Percentiles rank a stretch among this genome's conserved stretches.
Conservation (phyloP, 2,888 invertebrate species). For the Parnassius orleans region DNA sequence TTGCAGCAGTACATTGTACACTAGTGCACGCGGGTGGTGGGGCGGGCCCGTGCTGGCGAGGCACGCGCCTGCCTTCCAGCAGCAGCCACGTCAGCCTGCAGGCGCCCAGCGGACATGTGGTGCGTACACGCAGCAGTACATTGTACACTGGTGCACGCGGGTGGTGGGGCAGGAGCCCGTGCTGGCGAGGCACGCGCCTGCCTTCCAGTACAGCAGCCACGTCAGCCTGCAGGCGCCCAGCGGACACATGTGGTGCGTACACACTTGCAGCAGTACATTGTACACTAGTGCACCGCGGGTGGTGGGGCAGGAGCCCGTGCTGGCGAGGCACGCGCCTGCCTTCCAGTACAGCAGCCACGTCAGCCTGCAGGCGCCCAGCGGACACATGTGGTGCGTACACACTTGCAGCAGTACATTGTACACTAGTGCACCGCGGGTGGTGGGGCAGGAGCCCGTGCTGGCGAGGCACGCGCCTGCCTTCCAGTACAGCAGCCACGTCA, state of each 20-base stretch:
- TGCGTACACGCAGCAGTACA: too few relatives aligned
- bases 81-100: conserved; percentile 98
- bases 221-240: conserved; percentile 98
- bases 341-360: conserved; percentile 99
- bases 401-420: conserved; percentile 82
- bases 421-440: conserved; percentile 95
- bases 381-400: conserved; percentile 91
- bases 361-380: conserved; percentile 95
- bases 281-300: too few relatives aligned
- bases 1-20: neutral
- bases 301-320: conserved; percentile 98
- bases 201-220: conserved; percentile 98
- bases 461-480: conserved; percentile 90
- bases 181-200: conserved; percentile 91
- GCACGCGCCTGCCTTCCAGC: conserved; percentile 95
- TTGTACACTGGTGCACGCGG: too few relatives aligned
- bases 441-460: conserved; percentile 98
- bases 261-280: too few relatives aligned
- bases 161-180: conserved; percentile 98
- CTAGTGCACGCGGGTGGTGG: conserved; percentile 85
- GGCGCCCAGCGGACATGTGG: conserved; percentile 98
- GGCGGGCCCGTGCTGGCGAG: conserved; percentile 95
- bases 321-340: conserved; percentile 88
- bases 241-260: too few relatives aligned
- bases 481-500: conserved; percentile 98